Conservation (phyloP, 2,888 invertebrate species). For the Plebejus melissa region DNA sequence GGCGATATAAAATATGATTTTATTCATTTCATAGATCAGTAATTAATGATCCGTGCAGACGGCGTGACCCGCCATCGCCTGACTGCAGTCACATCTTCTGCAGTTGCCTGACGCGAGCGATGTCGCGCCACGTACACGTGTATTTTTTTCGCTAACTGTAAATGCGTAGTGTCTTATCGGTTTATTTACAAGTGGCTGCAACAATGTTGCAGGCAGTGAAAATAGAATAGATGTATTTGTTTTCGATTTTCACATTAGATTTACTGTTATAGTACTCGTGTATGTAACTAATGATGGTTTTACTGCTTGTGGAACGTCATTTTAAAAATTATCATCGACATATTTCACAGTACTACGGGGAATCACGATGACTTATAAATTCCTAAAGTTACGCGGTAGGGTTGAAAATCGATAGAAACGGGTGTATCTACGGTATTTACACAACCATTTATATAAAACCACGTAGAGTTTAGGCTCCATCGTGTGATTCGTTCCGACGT, state of each 20-base stretch:
- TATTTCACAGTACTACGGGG: neutral
- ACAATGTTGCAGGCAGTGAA: constrained; percentile 17
- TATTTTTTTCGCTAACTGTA: constrained; percentile 23
- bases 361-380: neutral
- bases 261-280: neutral
- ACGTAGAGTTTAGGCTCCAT: constrained; percentile 23
- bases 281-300: neutral
- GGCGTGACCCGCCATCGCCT: neutral
- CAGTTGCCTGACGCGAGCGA: constrained; percentile 2
- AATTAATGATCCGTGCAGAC: constrained; percentile 16
- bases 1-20: neutral
- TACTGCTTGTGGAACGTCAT: neutral
- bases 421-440: constrained; percentile 21
- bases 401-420: neutral
- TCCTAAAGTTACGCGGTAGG: constrained; percentile 10
- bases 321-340: neutral
- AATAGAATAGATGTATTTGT: constrained; percentile 22
- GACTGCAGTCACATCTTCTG: constrained; percentile 17
- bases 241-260: constrained; percentile 20
- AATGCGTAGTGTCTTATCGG: constrained; percentile 24
- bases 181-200: constrained; percentile 15
- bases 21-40: neutral
- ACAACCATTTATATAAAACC: constrained; percentile 26
- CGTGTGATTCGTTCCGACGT: constrained; percentile 34
- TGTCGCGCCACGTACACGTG: constrained; percentile 5